Percentiles rank a stretch among this genome's conserved stretches.
Conservation (phyloP, 2,888 invertebrate genomes). For the Chrysotoxum bicinctum region DNA sequence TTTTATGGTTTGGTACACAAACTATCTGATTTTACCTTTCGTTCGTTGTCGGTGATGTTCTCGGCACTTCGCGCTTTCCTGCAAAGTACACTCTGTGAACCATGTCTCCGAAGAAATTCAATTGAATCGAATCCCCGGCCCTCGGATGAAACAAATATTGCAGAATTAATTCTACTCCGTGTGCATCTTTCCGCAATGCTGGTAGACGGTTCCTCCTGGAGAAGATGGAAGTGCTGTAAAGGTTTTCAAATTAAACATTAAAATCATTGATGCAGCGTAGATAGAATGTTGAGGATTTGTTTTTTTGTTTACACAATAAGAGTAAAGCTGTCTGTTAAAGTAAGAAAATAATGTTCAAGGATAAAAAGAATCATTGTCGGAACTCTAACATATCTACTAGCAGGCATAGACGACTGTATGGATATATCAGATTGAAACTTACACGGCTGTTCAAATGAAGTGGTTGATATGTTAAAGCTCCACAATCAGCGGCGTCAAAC, state of each 20-base stretch:
- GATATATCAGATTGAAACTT: conserved; percentile 73
- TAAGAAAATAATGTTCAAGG: not conserved
- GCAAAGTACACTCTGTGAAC: conserved; percentile 90
- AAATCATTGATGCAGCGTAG: conserved; percentile 20
- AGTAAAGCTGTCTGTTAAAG: not conserved
- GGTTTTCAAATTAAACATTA: conserved; percentile 41
- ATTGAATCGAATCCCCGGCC: conserved; percentile 90
- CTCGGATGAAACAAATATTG: conserved; percentile 91
- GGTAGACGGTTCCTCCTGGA: conserved; percentile 86
- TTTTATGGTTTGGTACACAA: conserved; percentile 2
- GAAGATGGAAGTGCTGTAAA: conserved; percentile 86
- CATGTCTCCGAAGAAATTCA: conserved; percentile 90
- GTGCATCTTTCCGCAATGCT: conserved; percentile 85
- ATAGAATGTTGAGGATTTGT: not conserved
- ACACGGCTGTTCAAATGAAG: conserved; percentile 80
- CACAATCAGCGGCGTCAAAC: conserved; percentile 81
- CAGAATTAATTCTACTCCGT: conserved; percentile 91
- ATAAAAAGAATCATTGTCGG: conserved; percentile 44
- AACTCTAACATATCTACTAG: conserved; percentile 70
- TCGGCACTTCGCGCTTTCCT: conserved; percentile 90
- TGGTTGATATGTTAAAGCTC: conserved; percentile 77
- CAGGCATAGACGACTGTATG: conserved; percentile 15
- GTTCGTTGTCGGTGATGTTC: conserved; percentile 84
- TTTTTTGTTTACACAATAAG: conserved; percentile 4
- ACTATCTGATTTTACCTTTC: conserved; percentile 77